Evolutionary conservation across 2,113 vertebrate genomes (phyloP), one percentile per base, ranked within the genome.

Genomic region (Cisticola juncidis): DNA sequence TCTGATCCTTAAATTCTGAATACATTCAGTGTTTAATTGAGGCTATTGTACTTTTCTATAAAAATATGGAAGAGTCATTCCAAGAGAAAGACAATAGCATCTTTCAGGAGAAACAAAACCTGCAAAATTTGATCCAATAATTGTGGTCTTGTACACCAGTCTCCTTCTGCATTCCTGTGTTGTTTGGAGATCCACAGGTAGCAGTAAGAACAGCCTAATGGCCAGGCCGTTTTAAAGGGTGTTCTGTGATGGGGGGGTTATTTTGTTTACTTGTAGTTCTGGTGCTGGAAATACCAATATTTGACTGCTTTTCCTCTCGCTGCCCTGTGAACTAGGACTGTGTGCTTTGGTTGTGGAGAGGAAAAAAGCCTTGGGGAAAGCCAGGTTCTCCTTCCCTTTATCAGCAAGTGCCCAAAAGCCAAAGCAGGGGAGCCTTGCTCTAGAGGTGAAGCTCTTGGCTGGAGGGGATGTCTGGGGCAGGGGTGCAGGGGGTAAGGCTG

Each of bases 271-370:
- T 3, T 62, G 38, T 51, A 36, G 29, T 58, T 78, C 47, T 42
- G 6, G 51, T 21, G 62, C 31, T 82, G 0, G 0, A 11, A 87
- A 33, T n/a, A 28, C 15, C 62, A 19, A 0, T 6, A 5, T 35
- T 35, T 62, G 42, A 19, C 18, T 25, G 42, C 42, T 45, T 18
- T 38, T 77, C 22, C 3, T 58, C 24, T 81, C 60, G 38, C 22
- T 26, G 28, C 60, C 44, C 22, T 26, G 28, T 33, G 44, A 29
- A 5, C 56, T 35, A 2, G 25, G 42, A 31, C 40, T 58, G 10
- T 57, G 36, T 29, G 22, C 53, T 47, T 26, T 72, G 36, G 13
- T 19, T 64, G 5, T 8, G 60, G 47, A n/a, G 60, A 58, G 48
- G 35, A 44, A 17, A 7, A 20, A n/a, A 47, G 3, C 19, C 31